Evolutionary conservation across 2,797 vertebrate species (phyloP).

Genomic region (Loriculus beryllinus): DNA sequence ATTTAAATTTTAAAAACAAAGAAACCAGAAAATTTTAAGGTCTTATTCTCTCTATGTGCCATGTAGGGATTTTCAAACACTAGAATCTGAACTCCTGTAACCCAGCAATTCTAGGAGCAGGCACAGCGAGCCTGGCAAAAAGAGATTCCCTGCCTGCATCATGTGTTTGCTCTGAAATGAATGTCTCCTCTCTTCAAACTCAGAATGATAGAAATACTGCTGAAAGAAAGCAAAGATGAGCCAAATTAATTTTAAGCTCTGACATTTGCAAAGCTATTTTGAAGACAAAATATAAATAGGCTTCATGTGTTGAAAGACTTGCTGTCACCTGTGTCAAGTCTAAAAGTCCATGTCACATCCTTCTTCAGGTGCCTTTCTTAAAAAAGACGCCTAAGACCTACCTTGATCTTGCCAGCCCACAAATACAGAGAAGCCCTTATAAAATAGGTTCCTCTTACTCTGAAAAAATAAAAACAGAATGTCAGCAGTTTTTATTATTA

Average conservation of each 20-base stretch:
- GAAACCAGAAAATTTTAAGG: background rate
- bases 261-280: background rate
- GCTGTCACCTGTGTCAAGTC: background rate
- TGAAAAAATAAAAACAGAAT: conserved; percentile 66
- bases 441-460: conserved; percentile 26
- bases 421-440: background rate
- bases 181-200: background rate
- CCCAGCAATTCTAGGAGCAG: background rate
- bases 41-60: background rate
- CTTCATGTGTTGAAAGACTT: background rate
- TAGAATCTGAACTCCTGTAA: background rate
- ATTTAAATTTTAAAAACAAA: background rate
- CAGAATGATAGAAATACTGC: background rate
- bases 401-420: background rate
- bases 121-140: background rate
- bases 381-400: background rate
- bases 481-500: conserved; percentile 74
- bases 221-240: background rate
- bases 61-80: background rate
- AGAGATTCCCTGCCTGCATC: background rate
- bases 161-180: background rate
- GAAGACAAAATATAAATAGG: background rate
- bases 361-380: background rate
- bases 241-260: background rate
- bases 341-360: background rate